Evolutionary conservation across 92 coral and sea anemone species (phyloP), one percentile per base, ranked within the genome.

Genomic region (Scolanthus callimorphus): DNA sequence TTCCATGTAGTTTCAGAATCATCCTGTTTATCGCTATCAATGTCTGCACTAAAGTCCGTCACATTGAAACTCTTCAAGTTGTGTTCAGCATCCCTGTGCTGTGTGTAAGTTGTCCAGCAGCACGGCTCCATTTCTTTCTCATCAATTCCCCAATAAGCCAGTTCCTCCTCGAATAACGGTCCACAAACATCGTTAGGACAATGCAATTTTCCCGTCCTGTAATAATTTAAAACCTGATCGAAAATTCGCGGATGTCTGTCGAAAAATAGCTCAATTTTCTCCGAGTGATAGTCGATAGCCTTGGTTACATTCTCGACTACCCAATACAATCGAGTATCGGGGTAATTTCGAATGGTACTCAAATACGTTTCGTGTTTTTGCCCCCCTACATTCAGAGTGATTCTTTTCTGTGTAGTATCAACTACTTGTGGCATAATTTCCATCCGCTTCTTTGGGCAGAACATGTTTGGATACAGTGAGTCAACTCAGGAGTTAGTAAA

Each of bases 91-190:
- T 90, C 97, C 29, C 97, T 61, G 62, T 90, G 97, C 30, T 90
- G 97, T 11, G 77, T 86, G 50, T 90, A 90, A 1, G 85, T 81
- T 0, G 90, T 80, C 97, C 97, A 90, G n/a, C 97, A 90, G 31
- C 97, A 90, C 0, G 90, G 97, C 29, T 90, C 97, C 97, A 90
- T 90, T 13, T 90, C 97, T 50, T 90, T 90, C 67, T 90, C 97
- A 41, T 90, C 97, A 15, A 90, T 90, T 13, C 97, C 97, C 97
- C 97, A 90, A 50, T 90, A 90, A 1, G 79, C 82, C 13, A 90
- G 90, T 57, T 90, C 97, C 39, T 86, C 90, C 58, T 90, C 97
- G 57, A 90, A 90, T 12, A 90, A 68, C 21, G 97, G 97, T 9
- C 97, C 97, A 25, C 97, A 90, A 17, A 90, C 95, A 54, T 90